A percentile compares a stretch with the other conserved stretches of the same genome.
These are phyloP conservation scores for Tipula lateralis DNA, from an alignment of 2,888 invertebrate genomes.

Conservation along the genomic window DNA sequence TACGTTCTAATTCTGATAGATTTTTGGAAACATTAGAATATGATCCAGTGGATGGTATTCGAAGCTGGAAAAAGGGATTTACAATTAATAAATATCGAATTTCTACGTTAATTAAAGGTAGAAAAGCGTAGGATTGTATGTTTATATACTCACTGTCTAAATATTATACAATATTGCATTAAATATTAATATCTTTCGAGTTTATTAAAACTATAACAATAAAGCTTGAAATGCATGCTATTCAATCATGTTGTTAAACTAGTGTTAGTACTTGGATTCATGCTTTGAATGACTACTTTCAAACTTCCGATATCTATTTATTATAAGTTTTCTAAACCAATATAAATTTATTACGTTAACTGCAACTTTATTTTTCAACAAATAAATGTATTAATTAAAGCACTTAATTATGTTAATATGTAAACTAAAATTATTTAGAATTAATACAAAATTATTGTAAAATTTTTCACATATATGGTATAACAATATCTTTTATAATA, in stretches of 20 bases:
- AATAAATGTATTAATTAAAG: neutral
- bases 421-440: neutral
- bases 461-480: neutral
- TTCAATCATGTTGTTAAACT: neutral
- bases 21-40: slow-evolving; percentile 47
- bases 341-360: neutral
- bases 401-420: neutral
- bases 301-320: neutral
- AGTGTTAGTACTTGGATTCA: neutral
- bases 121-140: neutral
- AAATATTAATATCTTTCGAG: neutral
- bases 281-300: neutral
- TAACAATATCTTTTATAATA: neutral
- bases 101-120: neutral
- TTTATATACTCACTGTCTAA: neutral
- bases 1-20: slow-evolving; percentile 47
- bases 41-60: slow-evolving; percentile 37
- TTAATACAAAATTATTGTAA: no score
- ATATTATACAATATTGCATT: neutral
- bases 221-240: neutral
- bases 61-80: slow-evolving; percentile 32
- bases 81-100: slow-evolving; percentile 32
- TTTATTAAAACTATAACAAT: neutral
- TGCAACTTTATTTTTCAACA: neutral
- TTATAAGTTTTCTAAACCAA: neutral